phyloP scores from a whole-genome alignment of 1,140 invertebrate species.

The Heliothis virescens region DNA sequence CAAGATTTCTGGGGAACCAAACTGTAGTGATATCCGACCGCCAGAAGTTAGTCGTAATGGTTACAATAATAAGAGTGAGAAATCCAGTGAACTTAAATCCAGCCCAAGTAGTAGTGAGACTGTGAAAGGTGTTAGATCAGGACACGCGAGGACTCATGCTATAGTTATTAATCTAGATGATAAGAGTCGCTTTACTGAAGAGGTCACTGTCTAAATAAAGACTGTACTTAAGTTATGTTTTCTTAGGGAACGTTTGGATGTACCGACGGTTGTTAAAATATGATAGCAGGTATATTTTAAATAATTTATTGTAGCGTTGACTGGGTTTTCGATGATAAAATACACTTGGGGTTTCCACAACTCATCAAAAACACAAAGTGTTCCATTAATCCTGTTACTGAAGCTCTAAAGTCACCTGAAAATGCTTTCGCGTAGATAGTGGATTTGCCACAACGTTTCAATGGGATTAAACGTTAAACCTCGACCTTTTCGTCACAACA shows the following conservation, averaged over 20 bases:
- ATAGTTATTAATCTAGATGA: conserved; percentile 93
- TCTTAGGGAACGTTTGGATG: conserved; percentile 30
- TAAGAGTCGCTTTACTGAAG: conserved; percentile 92
- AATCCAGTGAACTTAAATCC: conserved; percentile 73
- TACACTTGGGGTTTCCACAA: neutral
- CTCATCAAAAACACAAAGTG: no score
- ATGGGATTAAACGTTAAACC: conserved; percentile 12
- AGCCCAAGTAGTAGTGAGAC: conserved; percentile 79
- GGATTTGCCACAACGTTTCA: conserved; percentile 28
- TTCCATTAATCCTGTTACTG: neutral
- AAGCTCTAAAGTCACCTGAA: conserved; percentile 8
- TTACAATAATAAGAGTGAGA: conserved; percentile 74
- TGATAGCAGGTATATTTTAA: neutral
- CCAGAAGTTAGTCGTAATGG: conserved; percentile 78
- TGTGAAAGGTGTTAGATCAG: conserved; percentile 86
- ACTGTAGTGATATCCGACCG: conserved; percentile 79
- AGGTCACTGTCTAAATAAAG: conserved; percentile 90
- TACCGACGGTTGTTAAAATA: conserved; percentile 49
- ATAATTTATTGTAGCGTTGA: neutral
- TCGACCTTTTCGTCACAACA: neutral
- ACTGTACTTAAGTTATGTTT: conserved; percentile 70
- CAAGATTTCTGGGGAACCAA: conserved; percentile 81
- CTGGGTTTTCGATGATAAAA: neutral
- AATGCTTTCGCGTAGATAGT: conserved; percentile 14
- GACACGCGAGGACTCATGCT: conserved; percentile 90